phyloP scores from a whole-genome alignment of 92 coral and sea anemone species.

The Diadumene lineata region DNA sequence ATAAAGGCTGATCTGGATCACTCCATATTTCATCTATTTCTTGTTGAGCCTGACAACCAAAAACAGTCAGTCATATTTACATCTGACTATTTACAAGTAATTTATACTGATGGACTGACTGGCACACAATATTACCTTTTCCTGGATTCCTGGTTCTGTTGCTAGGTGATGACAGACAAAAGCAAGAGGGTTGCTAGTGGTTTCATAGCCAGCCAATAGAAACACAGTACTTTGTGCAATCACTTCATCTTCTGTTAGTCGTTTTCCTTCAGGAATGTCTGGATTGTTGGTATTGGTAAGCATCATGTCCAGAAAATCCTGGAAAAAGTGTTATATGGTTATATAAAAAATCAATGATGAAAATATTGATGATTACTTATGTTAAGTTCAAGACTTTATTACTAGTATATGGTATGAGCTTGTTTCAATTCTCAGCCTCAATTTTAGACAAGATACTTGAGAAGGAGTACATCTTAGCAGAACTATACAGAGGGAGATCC shows the following conservation, averaged over 20 bases:
- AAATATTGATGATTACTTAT: no score
- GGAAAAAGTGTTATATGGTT: neutral
- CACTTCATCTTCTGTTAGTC: conserved; percentile 61
- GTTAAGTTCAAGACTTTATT: no score
- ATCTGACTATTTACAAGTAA: no score
- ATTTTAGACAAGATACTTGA: no score
- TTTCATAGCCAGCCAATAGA: conserved; percentile 78
- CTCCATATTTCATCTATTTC: conserved; percentile 76
- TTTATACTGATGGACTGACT: no score
- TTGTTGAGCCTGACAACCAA: conserved; percentile 51
- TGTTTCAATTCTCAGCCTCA: no score
- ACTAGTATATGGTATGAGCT: no score
- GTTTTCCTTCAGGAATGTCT: conserved; percentile 24
- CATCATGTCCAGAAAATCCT: conserved; percentile 77
- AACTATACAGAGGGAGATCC: no score
- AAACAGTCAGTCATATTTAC: no score
- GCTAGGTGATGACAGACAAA: conserved; percentile 61
- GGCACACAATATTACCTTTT: no score
- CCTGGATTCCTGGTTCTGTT: conserved; percentile 68
- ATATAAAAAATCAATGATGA: neutral
- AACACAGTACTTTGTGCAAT: conserved; percentile 61
- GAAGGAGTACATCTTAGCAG: no score
- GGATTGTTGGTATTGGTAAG: conserved; percentile 31
- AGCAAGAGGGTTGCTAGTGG: conserved; percentile 60
- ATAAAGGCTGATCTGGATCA: conserved; percentile 51